phyloP scores from a whole-genome alignment of 2,113 vertebrate species.

The Colius striatus region DNA sequence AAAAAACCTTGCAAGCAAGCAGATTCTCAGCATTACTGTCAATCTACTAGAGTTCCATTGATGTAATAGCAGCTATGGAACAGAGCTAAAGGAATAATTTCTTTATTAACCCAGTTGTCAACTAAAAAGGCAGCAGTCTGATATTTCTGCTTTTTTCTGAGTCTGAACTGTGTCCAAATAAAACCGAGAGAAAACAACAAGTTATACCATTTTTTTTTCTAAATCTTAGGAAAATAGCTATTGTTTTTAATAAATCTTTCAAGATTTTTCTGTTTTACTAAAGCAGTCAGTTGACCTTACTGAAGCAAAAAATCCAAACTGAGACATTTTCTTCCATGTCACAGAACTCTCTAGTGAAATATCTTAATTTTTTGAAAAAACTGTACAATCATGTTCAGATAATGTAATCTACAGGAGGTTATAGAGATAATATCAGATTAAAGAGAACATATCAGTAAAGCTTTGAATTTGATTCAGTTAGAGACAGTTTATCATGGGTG shows the following conservation, averaged over 20 bases:
- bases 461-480: neutral
- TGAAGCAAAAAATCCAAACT: neutral
- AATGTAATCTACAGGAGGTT: neutral
- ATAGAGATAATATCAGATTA: neutral
- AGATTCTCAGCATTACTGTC: neutral
- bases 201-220: no score
- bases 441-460: neutral
- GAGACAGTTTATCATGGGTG: neutral
- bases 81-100: neutral
- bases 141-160: neutral
- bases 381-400: neutral
- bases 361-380: neutral
- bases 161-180: neutral
- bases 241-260: neutral
- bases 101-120: neutral
- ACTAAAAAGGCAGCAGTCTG: neutral
- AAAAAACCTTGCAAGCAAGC: neutral
- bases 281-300: neutral
- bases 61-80: neutral
- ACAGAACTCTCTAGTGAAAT: neutral
- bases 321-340: neutral
- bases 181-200: no score
- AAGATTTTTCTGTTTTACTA: neutral
- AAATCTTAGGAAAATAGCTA: neutral
- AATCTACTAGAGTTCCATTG: neutral